phyloP scores from a whole-genome alignment of 2,113 vertebrate genomes.

The Brachyhypopomus occidentalis region DNA sequence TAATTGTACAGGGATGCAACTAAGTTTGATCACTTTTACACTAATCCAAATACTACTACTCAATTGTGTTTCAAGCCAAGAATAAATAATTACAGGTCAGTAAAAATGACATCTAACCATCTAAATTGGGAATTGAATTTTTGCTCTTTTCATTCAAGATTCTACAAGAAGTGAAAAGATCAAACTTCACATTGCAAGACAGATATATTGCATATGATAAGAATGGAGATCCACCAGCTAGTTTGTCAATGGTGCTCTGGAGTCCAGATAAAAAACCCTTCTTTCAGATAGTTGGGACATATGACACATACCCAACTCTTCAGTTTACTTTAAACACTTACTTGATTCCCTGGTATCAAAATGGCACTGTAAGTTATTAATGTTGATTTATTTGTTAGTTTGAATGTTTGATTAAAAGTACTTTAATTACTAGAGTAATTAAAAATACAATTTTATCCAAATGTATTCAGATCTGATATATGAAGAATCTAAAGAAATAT shows the following conservation, averaged over 20 bases:
- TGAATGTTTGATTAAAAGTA: neutral
- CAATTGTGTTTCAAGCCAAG: too few relatives aligned
- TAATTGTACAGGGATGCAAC: too few relatives aligned
- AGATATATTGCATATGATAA: conserved; percentile 71
- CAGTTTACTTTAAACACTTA: conserved; percentile 65
- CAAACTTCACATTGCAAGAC: conserved; percentile 77
- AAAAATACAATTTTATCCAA: neutral
- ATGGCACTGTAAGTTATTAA: conserved; percentile 56
- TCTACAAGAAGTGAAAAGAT: conserved; percentile 64
- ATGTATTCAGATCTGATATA: neutral
- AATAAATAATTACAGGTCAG: too few relatives aligned
- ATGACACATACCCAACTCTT: conserved; percentile 48
- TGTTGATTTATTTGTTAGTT: neutral
- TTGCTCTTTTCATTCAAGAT: conserved; percentile 28
- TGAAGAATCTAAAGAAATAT: too few relatives aligned
- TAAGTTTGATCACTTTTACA: too few relatives aligned
- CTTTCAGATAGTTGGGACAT: conserved; percentile 69
- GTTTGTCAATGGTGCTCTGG: conserved; percentile 77
- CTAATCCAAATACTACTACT: too few relatives aligned
- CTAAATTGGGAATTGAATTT: too few relatives aligned
- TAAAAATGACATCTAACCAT: too few relatives aligned
- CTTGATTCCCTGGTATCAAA: conserved; percentile 70
- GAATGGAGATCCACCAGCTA: conserved; percentile 67
- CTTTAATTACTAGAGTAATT: neutral
- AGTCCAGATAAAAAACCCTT: conserved; percentile 62